phyloP scores from a whole-genome alignment of 2,797 vertebrate genomes.

The Psittacula echo region DNA sequence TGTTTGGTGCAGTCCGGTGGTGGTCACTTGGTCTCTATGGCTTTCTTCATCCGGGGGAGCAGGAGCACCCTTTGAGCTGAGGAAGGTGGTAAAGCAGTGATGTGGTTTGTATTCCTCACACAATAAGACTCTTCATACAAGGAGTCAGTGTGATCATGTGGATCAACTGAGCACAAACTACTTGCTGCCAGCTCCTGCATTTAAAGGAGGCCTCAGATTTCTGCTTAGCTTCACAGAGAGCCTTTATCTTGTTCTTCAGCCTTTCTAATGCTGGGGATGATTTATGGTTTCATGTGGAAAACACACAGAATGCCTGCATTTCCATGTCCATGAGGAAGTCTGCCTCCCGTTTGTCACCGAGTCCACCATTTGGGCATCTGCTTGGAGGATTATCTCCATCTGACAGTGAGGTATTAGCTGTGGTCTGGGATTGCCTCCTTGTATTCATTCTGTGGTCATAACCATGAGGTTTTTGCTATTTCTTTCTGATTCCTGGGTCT shows the following conservation, averaged over 20 bases:
- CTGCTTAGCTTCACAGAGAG: background rate
- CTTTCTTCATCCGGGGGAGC: background rate
- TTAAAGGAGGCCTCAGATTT: conserved; percentile 1
- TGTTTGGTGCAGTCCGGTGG: background rate
- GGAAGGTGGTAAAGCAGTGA: background rate
- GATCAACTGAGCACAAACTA: background rate
- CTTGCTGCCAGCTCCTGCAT: background rate
- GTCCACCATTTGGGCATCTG: conserved; percentile 14
- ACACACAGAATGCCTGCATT: conserved; percentile 13
- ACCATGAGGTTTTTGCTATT: background rate
- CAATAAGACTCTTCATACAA: background rate
- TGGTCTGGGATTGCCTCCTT: background rate
- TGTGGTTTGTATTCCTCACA: background rate
- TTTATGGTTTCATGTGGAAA: conserved; percentile 52
- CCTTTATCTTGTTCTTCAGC: background rate
- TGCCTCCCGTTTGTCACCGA: background rate
- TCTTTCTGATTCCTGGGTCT: background rate
- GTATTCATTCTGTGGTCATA: conserved; percentile 10
- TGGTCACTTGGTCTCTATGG: background rate
- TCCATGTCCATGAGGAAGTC: background rate
- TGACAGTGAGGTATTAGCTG: conserved; percentile 21
- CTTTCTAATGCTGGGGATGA: conserved; percentile 14
- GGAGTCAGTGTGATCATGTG: background rate
- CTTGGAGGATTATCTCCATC: conserved; percentile 7
- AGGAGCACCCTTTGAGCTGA: background rate